Evolutionary conservation across 2,113 vertebrate species (phyloP), one percentile per base, ranked within the genome.

Genomic region (Hiodon alosoides): DNA sequence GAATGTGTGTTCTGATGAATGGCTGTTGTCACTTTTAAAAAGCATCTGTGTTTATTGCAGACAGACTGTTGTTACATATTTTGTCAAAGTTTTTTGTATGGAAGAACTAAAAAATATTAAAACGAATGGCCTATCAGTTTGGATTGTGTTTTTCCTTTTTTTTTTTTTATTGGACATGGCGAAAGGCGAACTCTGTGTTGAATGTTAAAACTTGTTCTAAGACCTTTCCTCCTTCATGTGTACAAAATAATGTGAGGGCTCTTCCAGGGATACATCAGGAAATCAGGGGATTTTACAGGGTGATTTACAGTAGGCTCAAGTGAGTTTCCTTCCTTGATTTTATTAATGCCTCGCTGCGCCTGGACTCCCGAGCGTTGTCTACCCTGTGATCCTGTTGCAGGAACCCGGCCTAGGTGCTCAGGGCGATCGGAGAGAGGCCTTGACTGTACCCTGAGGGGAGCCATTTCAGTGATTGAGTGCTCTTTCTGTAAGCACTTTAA

Each of bases 51-150:
- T 77, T 60, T 72, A 67, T 77, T 59, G 31, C 53, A 55, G 9
- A 77, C 46, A 67, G 59, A 11, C 69, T 52, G 54, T 53, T 57
- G 50, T 67, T 72, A 62, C 53, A 77, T 59, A 59, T 76, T 71
- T 50, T 60, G 11, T 48, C 66, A 51, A n/a, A 11, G 66, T 61
- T 64, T 67, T 72, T 72, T 72, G 69, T 72, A 67, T 11, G 54
- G 54, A 77, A 67, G 54, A 71, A 77, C 31, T 57, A 51, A 51
- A 17, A 13, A 67, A 65, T 72, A 72, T 65, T 71, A 72, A 77
- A 31, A 47, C 54, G 61, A 69, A 70, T 13, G n/a, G 48, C 58
- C 54, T 55, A 55, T 54, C 61, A 73, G 16, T 54, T 51, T 73
- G 48, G 3, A 10, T 9, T 51, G 65, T 52, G 65, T 68, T 4